Percentiles rank a stretch among this genome's conserved stretches.
These are phyloP conservation scores for Diabrotica undecimpunctata DNA, from an alignment of 1,140 invertebrate genomes.

Conservation along the genomic window DNA sequence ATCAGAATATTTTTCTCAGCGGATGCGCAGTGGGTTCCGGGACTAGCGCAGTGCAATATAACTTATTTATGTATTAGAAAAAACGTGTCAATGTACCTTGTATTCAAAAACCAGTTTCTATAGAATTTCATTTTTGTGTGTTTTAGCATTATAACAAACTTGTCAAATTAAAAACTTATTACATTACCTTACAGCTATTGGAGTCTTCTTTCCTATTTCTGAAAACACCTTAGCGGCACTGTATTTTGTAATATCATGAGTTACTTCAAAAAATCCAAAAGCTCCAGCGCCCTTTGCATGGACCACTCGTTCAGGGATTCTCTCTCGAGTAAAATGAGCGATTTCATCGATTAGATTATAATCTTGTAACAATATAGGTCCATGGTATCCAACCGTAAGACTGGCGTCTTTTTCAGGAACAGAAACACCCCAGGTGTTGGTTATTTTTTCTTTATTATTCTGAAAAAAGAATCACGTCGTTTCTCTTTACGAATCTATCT, in stretches of 20 bases:
- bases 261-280: conserved; percentile 94
- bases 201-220: conserved; percentile 75
- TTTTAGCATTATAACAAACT: no score
- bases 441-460: conserved; percentile 38
- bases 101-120: no score
- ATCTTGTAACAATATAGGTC: conserved; percentile 88
- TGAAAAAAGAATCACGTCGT: not conserved
- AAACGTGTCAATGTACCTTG: no score
- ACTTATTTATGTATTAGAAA: no score
- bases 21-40: no score
- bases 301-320: conserved; percentile 96
- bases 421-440: conserved; percentile 68
- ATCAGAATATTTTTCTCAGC: no score
- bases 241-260: conserved; percentile 77
- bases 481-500: no score
- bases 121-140: no score
- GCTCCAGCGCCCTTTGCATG: conserved; percentile 97
- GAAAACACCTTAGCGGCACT: conserved; percentile 77
- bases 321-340: conserved; percentile 89
- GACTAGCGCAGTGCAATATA: no score
- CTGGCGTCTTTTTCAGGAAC: conserved; percentile 66
- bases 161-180: not conserved
- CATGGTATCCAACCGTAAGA: conserved; percentile 78
- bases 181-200: conserved; percentile 65
- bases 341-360: conserved; percentile 87